Evolutionary conservation across 2,113 vertebrate genomes (phyloP), one percentile per base, ranked within the genome.

Genomic region (Rhombomys opimus): DNA sequence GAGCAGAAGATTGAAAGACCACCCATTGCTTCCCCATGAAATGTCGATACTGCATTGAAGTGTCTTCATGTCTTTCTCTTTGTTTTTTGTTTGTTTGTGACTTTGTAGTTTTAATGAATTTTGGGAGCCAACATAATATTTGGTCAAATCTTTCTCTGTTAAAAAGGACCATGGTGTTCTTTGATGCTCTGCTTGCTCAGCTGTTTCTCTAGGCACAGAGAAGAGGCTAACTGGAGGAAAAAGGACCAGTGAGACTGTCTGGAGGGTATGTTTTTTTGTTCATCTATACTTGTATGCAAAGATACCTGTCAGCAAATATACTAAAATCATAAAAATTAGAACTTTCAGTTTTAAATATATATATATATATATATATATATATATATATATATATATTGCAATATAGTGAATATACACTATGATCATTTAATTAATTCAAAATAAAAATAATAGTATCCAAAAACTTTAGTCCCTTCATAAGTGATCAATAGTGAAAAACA

Each of bases 401-500:
- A 57, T 73, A n/a, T 7, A 73, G 22, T 72, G 7, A 57, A 54
- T 17, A 57, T 17, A 57, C n/a, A 17, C 7, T 4, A 27, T 52
- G 3, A 38, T 25, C 38, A 72, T 67, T 52, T 68, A 35, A 22
- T 73, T 38, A 73, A 57, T 10, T 81, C 20, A 87, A 68, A 89
- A 41, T 80, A n/a, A 73, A 70, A 50, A 32, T 20, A 93, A 52
- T n/a, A 87, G n/a, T 27, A 96, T 50, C 18, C 41, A 96, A 81
- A 96, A 59, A 9, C 12, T 67, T 90, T 91, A 94, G 2, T 14
- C 84, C 30, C n/a, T 78, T 89, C 54, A 38, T 67, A 94, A 91
- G 93, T 93, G 88, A 25, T 35, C 81, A 88, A 90, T 46, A 95
- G 67, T 87, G 9, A 91, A 35, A 87, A 73, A 89, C 27, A 93